phyloP scores from a whole-genome alignment of 2,888 invertebrate genomes.

The Escarpia spicata region DNA sequence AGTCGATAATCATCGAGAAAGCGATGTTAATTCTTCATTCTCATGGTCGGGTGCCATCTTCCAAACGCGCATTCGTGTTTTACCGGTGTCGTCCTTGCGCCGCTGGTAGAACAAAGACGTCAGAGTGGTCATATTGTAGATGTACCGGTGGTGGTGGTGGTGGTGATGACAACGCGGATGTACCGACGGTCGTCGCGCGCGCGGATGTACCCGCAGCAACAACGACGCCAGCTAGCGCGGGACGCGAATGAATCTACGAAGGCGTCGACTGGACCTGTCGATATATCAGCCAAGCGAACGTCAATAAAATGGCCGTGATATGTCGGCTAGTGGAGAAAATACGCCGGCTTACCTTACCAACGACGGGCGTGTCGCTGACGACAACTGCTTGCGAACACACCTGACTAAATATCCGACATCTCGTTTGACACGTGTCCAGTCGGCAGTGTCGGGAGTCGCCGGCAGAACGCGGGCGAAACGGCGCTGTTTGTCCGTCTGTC shows the following conservation, averaged over 20 bases:
- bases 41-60: not conserved
- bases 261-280: not conserved
- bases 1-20: slow-evolving; percentile 16
- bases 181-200: not conserved
- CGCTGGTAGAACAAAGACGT: not conserved
- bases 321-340: not conserved
- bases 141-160: not conserved
- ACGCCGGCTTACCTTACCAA: not conserved
- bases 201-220: not conserved
- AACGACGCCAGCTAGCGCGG: not conserved
- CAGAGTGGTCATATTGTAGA: not conserved
- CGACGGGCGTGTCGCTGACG: not conserved
- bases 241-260: not conserved
- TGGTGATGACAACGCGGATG: not conserved
- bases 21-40: slow-evolving; percentile 10
- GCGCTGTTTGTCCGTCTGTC: not conserved
- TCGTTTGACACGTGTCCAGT: not conserved
- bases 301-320: slow-evolving; percentile 10
- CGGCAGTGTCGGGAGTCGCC: not conserved
- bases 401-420: not conserved
- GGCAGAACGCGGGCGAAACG: not conserved
- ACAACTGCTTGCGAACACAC: not conserved
- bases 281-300: not conserved
- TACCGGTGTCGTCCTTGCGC: not conserved
- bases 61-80: not conserved